Base-by-base conservation (phyloP, 23 tunicate genomes). In the Botrylloides violaceus region DNA sequence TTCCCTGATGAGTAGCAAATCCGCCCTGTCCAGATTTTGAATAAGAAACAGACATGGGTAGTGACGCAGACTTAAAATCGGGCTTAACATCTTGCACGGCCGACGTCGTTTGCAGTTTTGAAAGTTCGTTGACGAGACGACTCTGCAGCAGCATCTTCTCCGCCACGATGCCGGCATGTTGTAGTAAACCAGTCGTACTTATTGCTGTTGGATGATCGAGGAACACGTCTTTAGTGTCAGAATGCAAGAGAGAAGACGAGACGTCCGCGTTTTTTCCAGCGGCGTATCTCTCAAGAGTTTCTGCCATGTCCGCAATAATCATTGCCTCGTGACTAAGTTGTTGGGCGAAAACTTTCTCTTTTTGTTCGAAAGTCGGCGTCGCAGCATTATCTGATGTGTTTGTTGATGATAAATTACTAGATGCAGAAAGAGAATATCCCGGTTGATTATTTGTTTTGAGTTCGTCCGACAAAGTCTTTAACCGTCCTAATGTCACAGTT, bases 141-240 rank as follows among this genome's bases (percentile, higher is more conserved):
- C 96, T 85, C 68, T 81, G 87, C 12, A 88, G 96, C 19, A 77
- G 71, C 65, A 88, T 64, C 77, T 88, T 88, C 31, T 81, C 88
- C 4, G 96, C 87, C 21, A 88, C 58, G 39, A 80, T 65, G 30
- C 80, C 96, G 64, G 79, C 83, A 59, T 88, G 87, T 39, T 88
- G 79, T 3, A 88, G 63, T 56, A 88, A 57, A 2, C 73, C 80
- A 24, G 83, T 73, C 22, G 65, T 43, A 9, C 70, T 53, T 7
- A 73, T 79, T 15, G 85, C 61, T 33, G 82, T 70, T 12, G 71
- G 81, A 4, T n/a, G 1, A 2, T 72, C 70, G 68, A 33, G 65
- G 53, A 56, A 24, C 72, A 31, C 65, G n/a, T 34, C 65, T 6
- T 22, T 20, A 15, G 39, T 66, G n/a, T 57, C 48, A 4, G 66